A percentile compares a stretch with the other conserved stretches of the same genome.
phyloP scores from a whole-genome alignment of 2,797 vertebrate species.

The Numenius phaeopus region DNA sequence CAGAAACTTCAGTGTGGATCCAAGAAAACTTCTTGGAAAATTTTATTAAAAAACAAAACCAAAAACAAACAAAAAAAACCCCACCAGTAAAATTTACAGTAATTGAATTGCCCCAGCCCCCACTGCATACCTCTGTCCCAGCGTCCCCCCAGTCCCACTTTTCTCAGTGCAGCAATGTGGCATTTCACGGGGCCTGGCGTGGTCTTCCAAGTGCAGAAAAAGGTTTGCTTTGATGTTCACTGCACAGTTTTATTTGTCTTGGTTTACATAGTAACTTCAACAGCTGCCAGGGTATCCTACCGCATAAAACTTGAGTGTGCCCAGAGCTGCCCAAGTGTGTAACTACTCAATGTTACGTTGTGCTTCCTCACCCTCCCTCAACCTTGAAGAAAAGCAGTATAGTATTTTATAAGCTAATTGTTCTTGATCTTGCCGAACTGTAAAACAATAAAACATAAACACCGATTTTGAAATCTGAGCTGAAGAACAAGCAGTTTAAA shows the following conservation, averaged over 20 bases:
- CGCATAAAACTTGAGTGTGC: slow-evolving; percentile 11
- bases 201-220: background rate
- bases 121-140: background rate
- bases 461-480: slow-evolving; percentile 33
- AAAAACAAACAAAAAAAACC: background rate
- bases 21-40: background rate
- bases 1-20: background rate
- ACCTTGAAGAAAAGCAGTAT: background rate
- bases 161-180: background rate
- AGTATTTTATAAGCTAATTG: slow-evolving; percentile 35
- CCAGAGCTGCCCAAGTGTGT: background rate
- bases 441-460: slow-evolving; percentile 40
- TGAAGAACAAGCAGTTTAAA: background rate
- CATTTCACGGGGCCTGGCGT: background rate
- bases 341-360: background rate
- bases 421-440: slow-evolving; percentile 33
- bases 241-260: background rate
- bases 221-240: background rate
- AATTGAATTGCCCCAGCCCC: too few species aligned
- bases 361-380: slow-evolving; percentile 7
- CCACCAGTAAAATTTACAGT: background rate
- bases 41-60: background rate
- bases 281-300: background rate
- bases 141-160: accelerated
- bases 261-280: background rate